Evolutionary conservation across 2,797 vertebrate species (phyloP).

Genomic region (Geotria australis): DNA sequence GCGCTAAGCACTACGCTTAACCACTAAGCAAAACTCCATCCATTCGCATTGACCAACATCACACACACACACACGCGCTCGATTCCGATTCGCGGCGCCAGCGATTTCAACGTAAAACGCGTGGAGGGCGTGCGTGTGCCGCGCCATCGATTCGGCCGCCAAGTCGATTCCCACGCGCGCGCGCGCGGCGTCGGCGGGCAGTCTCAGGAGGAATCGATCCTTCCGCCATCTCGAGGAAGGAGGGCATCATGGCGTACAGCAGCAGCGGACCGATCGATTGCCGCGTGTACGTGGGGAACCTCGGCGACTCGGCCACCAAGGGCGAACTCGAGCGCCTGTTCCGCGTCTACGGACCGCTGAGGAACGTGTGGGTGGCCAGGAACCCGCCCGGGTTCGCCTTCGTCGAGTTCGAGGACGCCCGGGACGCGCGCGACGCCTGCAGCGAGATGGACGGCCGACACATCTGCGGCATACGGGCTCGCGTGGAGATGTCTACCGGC

Average conservation of each 20-base stretch:
- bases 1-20: too few relatives aligned
- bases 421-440: not conserved
- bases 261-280: not conserved
- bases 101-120: too few relatives aligned
- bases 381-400: not conserved
- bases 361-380: not conserved
- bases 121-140: too few relatives aligned
- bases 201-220: too few relatives aligned
- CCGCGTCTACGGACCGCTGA: not conserved
- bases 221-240: too few relatives aligned
- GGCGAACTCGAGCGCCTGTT: not conserved
- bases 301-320: not conserved
- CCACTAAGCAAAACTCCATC: too few relatives aligned
- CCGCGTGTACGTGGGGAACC: not conserved
- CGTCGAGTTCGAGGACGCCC: not conserved
- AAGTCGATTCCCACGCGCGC: too few relatives aligned
- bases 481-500: not conserved
- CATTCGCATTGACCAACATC: too few relatives aligned
- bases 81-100: too few relatives aligned
- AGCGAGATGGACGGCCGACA: not conserved
- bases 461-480: not conserved
- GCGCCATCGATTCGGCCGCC: too few relatives aligned
- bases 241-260: not conserved
- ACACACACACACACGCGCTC: too few relatives aligned
- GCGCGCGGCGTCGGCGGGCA: too few relatives aligned